A percentile compares a stretch with the other conserved stretches of the same genome.
phyloP scores from a whole-genome alignment of 2,113 vertebrate species.

The Upupa epops region DNA sequence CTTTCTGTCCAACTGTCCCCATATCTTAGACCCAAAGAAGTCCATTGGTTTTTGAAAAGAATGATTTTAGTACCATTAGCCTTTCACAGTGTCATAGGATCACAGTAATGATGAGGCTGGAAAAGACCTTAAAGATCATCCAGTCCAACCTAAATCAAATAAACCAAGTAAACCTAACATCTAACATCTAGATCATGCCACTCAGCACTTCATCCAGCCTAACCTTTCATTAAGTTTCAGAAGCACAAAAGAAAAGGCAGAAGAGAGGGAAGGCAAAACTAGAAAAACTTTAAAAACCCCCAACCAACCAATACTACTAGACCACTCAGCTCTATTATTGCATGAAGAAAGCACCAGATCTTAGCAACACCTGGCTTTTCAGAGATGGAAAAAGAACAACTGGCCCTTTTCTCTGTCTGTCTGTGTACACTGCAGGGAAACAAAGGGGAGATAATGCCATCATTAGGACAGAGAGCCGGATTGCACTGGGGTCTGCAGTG shows the following conservation, averaged over 20 bases:
- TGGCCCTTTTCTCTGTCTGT: not conserved
- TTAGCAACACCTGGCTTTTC: not conserved
- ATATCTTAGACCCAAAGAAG: not conserved
- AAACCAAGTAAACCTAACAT: too few relatives aligned
- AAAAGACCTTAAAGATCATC: too few relatives aligned
- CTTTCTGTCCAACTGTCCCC: not conserved
- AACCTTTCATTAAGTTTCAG: too few relatives aligned
- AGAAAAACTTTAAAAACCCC: not conserved
- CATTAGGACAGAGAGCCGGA: not conserved
- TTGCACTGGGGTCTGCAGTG: fast-evolving
- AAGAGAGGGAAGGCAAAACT: not conserved
- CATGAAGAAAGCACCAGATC: not conserved
- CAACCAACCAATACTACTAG: not conserved
- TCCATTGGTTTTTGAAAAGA: not conserved
- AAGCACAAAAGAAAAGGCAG: not conserved
- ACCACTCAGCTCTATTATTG: not conserved
- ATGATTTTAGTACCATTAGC: not conserved
- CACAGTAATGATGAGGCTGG: too few relatives aligned
- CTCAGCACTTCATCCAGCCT: too few relatives aligned
- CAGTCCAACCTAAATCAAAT: too few relatives aligned
- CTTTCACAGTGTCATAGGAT: too few relatives aligned
- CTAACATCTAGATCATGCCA: too few relatives aligned
- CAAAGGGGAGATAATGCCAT: too few relatives aligned
- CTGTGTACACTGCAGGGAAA: not conserved
- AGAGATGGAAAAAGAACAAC: not conserved